Evolutionary conservation across 1,140 invertebrate genomes (phyloP), one percentile per base, ranked within the genome.

Genomic region (Lepidostoma basale): DNA sequence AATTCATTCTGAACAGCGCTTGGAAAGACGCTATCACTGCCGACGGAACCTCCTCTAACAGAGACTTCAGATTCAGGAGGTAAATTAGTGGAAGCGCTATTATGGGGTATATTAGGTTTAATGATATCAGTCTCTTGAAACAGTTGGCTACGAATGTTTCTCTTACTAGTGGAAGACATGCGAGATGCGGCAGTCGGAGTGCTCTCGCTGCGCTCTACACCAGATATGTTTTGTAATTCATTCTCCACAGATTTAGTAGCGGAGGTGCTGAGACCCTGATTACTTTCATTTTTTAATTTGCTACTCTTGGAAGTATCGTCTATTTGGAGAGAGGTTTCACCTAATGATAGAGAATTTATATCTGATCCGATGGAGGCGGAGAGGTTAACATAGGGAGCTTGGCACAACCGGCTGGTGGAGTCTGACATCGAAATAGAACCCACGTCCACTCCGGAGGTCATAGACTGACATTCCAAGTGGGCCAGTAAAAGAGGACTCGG

Each of bases 401-500:
- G 52, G 30, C 25, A 47, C 8, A 72, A 58, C 30, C 59, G 47
- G 23, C 70, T 73, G 3, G 70, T 69, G 3, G 76, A 78, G 67
- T 83, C 74, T 47, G 78, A 83, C 74, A 83, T 79, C 2, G 81
- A 77, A 52, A 85, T 83, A n/a, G 79, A 83, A 45, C 77, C 75
- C 52, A 86, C 81, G 62, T 83, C 81, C 6, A 82, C 76, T 23
- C 78, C 81, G 28, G 76, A 81, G 44, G 75, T 80, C 9, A 78
- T 47, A 0, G 83, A 79, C 69, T 85, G 81, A 14, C 81, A 81
- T 74, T 86, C 79, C 60, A 87, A 76, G 65, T 87, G 85, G 12
- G 87, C 87, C 3, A 88, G 70, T 12, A 88, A 77, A 66, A 86
- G 80, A 0, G 87, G 86, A 74, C 87, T 87, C 0, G 87, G 87